Evolutionary conservation across 92 coral and sea anemone species (phyloP).

Genomic region (Parazoanthus swiftii): DNA sequence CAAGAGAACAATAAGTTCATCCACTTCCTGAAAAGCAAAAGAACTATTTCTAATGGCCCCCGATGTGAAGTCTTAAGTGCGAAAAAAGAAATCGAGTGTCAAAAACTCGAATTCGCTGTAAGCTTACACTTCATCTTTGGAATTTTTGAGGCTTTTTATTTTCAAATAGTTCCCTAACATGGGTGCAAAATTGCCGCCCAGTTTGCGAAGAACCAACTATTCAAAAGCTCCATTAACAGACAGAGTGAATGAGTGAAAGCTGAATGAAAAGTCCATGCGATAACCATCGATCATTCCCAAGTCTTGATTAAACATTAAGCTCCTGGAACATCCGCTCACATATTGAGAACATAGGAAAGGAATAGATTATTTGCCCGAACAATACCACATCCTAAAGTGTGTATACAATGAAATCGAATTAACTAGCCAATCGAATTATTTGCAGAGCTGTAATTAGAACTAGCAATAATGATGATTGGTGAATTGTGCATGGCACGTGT

Average conservation of each 20-base stretch:
- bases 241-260: constrained; percentile 25
- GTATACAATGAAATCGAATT: constrained; percentile 74
- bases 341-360: constrained; percentile 32
- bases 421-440: constrained; percentile 71
- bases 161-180: constrained; percentile 12
- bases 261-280: constrained; percentile 20
- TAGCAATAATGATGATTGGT: constrained; percentile 64
- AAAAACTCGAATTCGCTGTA: neutral
- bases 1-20: constrained; percentile 37
- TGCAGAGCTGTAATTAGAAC: constrained; percentile 70
- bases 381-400: constrained; percentile 51
- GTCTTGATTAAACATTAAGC: constrained; percentile 44
- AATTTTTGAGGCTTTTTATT: constrained; percentile 29
- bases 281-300: constrained; percentile 21
- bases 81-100: neutral
- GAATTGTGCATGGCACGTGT: constrained; percentile 75
- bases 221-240: neutral
- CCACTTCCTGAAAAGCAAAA: constrained; percentile 69
- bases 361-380: constrained; percentile 67
- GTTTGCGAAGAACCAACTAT: neutral
- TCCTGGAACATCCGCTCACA: constrained; percentile 27
- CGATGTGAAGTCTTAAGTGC: constrained; percentile 29
- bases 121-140: neutral
- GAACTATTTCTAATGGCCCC: constrained; percentile 29
- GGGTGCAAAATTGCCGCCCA: neutral